Evolutionary conservation across 2,113 vertebrate species (phyloP), one percentile per base, ranked within the genome.

Genomic region (Prunella fulvescens): DNA sequence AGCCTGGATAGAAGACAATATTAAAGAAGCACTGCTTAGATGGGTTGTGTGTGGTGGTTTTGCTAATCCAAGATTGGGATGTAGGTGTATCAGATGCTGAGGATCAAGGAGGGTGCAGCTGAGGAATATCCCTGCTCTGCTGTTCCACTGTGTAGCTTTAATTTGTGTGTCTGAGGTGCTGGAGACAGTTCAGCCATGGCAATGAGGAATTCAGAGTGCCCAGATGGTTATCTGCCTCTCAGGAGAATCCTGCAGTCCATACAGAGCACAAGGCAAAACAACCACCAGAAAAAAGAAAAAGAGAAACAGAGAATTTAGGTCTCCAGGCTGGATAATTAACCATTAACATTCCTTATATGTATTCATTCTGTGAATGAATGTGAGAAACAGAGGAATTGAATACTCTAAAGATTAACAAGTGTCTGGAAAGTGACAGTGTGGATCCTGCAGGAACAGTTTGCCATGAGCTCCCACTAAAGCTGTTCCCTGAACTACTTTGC

Each of bases 171-270:
- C 40, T 64, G 40, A 90, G 83, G 72, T 86, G 83, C 80, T 86
- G 58, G 26, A 29, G 65, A 39, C 76, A 73, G 76, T 81, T 95
- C 80, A 95, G 80, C 86, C 15, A 0, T 62, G 76, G 83, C 89
- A 95, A 54, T 2, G 12, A 91, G 93, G 93, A 88, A 92, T 93
- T 95, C 23, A 6, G 65, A 69, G 62, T 69, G 71, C 72, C 54
- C 70, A 51, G 82, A 92, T 96, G 57, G 33, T 90, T 95, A 88
- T 90, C 93, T 76, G 28, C 40, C 65, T 56, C 81, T 88, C 92
- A 26, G 70, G 78, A 73, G 74, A 35, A 39, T 47, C 48, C 61
- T 90, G 74, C 88, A 44, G 61, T 90, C 79, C 88, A 60, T 9
- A 64, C 25, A 1, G 1, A 87, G 74, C 79, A 44, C 44, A 35